Conservation (phyloP, 2,888 invertebrate genomes). For the Andrena minutula region DNA sequence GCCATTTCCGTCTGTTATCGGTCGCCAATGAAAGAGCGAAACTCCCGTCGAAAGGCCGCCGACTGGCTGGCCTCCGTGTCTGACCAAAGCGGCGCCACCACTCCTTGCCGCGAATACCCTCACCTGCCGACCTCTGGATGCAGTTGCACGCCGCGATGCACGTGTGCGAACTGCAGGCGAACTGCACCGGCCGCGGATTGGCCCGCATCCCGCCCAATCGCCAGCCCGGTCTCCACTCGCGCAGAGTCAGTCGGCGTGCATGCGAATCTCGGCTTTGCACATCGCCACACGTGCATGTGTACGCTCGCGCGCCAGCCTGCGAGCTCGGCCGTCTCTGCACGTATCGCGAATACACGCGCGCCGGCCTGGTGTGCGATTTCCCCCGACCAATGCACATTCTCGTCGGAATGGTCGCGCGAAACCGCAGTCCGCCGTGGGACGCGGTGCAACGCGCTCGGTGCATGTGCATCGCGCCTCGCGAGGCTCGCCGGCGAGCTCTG, state of each 20-base stretch:
- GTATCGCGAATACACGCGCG: not conserved
- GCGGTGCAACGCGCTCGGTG: slow-evolving; percentile 70
- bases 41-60: slow-evolving; percentile 1
- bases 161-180: slow-evolving; percentile 58
- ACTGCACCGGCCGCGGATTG: slow-evolving; percentile 80
- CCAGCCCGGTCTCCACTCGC: slow-evolving; percentile 57
- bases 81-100: slow-evolving; percentile 51
- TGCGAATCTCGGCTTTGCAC: slow-evolving; percentile 74
- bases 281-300: slow-evolving; percentile 36
- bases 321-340: not conserved
- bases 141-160: slow-evolving; percentile 47
- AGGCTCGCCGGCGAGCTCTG: no score
- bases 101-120: slow-evolving; percentile 55
- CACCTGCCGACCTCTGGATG: slow-evolving; percentile 26
- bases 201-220: slow-evolving; percentile 71
- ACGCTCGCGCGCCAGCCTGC: not conserved
- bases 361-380: slow-evolving; percentile 55
- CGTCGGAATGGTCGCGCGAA: slow-evolving; percentile 65
- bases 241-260: slow-evolving; percentile 69
- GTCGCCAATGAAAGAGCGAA: not conserved
- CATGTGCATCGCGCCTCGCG: slow-evolving; percentile 9
- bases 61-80: slow-evolving; percentile 36
- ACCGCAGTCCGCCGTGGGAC: slow-evolving; percentile 72
- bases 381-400: slow-evolving; percentile 73
- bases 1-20: slow-evolving; percentile 13